Percentiles rank a stretch among this genome's conserved stretches.
Evolutionary conservation across 1,140 invertebrate species (phyloP).

Genomic region (Thaumatotibia leucotreta): DNA sequence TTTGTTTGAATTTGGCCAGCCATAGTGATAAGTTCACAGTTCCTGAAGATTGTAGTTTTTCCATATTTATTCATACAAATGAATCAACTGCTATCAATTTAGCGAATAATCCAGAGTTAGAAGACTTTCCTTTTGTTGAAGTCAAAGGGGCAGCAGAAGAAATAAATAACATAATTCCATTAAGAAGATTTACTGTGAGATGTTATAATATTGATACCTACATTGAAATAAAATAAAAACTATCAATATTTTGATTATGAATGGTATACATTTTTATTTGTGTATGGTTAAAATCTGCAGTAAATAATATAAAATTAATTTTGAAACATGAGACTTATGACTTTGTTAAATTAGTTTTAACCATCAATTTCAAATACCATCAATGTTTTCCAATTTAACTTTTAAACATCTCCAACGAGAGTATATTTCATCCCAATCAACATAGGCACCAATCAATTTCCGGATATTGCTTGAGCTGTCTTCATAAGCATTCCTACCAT

Average conservation of each 20-base stretch:
- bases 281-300: too few species aligned
- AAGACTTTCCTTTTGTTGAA: constrained; percentile 78
- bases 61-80: constrained; percentile 76
- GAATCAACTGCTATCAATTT: constrained; percentile 74
- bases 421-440: constrained; percentile 86
- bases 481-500: constrained; percentile 81
- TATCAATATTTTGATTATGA: neutral
- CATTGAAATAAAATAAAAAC: constrained; percentile 36
- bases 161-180: constrained; percentile 45
- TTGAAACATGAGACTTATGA: too few species aligned
- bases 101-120: constrained; percentile 68
- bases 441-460: constrained; percentile 82
- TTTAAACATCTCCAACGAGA: constrained; percentile 77
- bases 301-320: too few species aligned
- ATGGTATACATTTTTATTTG: neutral
- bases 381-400: constrained; percentile 41
- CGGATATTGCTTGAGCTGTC: constrained; percentile 77
- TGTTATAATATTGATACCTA: constrained; percentile 51
- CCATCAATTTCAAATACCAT: constrained; percentile 31
- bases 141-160: constrained; percentile 45
- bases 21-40: constrained; percentile 69
- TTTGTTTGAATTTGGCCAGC: constrained; percentile 77
- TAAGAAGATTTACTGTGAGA: constrained; percentile 51
- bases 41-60: constrained; percentile 75
- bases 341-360: too few species aligned